A percentile compares a stretch with the other conserved stretches of the same genome.
Conservation (phyloP, 35 echinoderm and acorn worm species). For the Ptychodera flava region DNA sequence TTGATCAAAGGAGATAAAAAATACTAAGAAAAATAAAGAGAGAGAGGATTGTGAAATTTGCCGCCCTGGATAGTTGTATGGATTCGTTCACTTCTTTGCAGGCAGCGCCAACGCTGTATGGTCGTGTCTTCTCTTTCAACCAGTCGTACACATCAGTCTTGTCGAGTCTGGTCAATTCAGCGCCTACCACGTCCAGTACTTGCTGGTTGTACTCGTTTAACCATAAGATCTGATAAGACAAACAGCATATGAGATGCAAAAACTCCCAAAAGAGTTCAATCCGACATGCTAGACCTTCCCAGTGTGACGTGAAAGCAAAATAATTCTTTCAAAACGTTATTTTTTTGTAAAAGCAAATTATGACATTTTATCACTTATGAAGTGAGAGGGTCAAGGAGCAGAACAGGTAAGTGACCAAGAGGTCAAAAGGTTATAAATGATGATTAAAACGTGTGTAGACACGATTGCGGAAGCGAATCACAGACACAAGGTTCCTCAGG, state of each 20-base stretch:
- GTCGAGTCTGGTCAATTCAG: neutral
- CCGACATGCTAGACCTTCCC: neutral
- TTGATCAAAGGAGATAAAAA: too few relatives aligned
- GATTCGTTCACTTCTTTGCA: neutral
- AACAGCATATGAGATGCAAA: neutral
- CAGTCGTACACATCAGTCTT: neutral
- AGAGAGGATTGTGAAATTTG: too few relatives aligned
- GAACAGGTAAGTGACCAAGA: neutral
- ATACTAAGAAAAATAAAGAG: too few relatives aligned
- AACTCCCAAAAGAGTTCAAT: neutral
- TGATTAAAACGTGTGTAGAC: too few relatives aligned
- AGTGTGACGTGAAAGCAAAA: neutral
- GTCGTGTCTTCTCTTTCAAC: neutral
- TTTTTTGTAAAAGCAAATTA: neutral
- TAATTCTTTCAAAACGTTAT: neutral
- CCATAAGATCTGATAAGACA: neutral
- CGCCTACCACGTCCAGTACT: neutral
- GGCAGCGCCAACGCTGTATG: neutral
- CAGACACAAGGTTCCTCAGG: too few relatives aligned
- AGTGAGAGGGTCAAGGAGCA: neutral
- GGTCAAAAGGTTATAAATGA: too few relatives aligned
- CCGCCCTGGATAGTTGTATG: neutral
- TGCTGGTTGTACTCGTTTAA: neutral
- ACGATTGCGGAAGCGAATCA: too few relatives aligned
- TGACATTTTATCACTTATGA: neutral